Conservation (phyloP, 2,113 vertebrate species). For the Piaya cayana region DNA sequence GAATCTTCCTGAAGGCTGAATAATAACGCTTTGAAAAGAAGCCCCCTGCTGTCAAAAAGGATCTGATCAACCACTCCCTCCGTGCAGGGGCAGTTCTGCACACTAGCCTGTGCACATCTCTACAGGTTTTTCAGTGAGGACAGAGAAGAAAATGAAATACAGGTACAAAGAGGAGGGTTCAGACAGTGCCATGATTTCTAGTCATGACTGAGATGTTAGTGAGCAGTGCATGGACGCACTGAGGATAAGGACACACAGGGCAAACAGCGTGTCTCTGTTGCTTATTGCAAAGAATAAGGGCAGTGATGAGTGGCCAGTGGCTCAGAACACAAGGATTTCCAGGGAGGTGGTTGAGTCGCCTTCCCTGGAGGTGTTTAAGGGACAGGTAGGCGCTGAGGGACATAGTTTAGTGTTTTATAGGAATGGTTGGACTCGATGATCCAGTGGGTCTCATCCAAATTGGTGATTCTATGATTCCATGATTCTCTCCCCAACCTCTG, state of each 20-base stretch:
- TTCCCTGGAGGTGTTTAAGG: too few relatives aligned
- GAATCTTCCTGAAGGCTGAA: neutral
- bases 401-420: too few relatives aligned
- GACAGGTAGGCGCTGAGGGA: too few relatives aligned
- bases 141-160: neutral
- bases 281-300: neutral
- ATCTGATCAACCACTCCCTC: neutral
- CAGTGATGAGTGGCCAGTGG: neutral
- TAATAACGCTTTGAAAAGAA: neutral
- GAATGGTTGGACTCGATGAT: too few relatives aligned
- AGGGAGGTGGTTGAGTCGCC: too few relatives aligned
- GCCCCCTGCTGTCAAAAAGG: neutral
- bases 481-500: neutral
- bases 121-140: neutral
- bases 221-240: rapidly evolving
- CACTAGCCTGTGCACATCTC: neutral
- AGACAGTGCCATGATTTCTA: neutral
- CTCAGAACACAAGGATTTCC: neutral
- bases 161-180: neutral
- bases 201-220: neutral
- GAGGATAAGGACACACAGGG: neutral
- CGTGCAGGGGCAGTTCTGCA: neutral
- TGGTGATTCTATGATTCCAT: too few relatives aligned
- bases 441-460: too few relatives aligned
- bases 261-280: neutral